phyloP scores from a whole-genome alignment of 23 tunicate species.

The Phallusia fumigata region DNA sequence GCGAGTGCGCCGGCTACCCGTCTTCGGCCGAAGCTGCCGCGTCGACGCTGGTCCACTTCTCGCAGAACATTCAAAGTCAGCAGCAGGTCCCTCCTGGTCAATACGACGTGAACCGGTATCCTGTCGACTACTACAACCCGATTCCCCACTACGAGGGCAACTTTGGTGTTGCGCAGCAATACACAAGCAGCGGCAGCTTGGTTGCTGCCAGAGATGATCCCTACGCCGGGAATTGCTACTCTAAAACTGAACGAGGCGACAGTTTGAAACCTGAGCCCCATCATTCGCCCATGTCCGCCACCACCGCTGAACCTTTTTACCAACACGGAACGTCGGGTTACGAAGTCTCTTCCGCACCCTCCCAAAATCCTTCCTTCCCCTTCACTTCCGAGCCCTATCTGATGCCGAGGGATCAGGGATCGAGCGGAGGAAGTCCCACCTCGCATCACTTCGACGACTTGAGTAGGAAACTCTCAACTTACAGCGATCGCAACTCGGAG shows the following conservation, averaged over 20 bases:
- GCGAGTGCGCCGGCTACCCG: slow-evolving; percentile 10
- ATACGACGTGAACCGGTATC: slow-evolving; percentile 20
- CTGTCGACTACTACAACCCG: slow-evolving; percentile 10
- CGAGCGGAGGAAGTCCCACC: not conserved
- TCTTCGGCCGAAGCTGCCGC: slow-evolving; percentile 46
- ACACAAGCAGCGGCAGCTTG: not conserved
- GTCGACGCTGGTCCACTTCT: slow-evolving; percentile 42
- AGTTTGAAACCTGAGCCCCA: not conserved
- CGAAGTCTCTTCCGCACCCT: not conserved
- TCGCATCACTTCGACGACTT: not conserved
- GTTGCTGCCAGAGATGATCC: not conserved
- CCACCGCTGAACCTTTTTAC: not conserved
- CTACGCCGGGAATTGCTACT: not conserved
- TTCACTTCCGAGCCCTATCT: not conserved
- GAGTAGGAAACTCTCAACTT: slow-evolving; percentile 1
- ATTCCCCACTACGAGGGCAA: slow-evolving; percentile 13
- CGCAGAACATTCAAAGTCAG: slow-evolving; percentile 43
- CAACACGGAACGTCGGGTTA: not conserved
- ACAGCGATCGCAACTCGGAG: slow-evolving; percentile 15
- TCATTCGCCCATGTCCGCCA: slow-evolving; percentile 1
- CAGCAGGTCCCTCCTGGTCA: slow-evolving; percentile 3
- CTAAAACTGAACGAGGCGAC: not conserved
- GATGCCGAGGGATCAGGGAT: not conserved
- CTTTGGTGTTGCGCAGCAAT: not conserved
- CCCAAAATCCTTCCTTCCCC: not conserved